Evolutionary conservation across 1,140 invertebrate species (phyloP), one percentile per base, ranked within the genome.

Genomic region (Drosophila tristis): DNA sequence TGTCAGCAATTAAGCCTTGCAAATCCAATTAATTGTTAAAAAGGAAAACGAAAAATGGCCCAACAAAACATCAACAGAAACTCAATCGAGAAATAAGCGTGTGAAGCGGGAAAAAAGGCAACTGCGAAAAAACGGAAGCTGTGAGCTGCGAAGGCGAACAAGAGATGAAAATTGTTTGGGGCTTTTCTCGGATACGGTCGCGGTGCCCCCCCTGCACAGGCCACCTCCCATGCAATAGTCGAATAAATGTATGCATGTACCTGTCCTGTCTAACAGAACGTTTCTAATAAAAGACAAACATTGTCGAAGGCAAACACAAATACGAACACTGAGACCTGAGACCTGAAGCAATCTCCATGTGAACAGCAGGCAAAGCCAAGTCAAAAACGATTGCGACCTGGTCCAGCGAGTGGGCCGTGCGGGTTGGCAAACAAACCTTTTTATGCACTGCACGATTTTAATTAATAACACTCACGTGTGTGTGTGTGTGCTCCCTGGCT

Each of bases 401-500:
- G 26, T 55, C 63, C 50, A 23, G 25, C 4, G 55, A 23, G 31
- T 47, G 26, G n/a, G 25, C 8, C 61, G 15, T 20, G 31, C 26
- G 20, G 44, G 20, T 44, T 49, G 51, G 65, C 70, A 84, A 82
- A 74, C 80, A 81, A 87, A 70, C 79, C 67, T 63, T 84, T 84
- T 90, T 64, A 90, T 90, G 77, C 87, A 75, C 66, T 76, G 82
- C 87, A 90, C 87, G 87, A 90, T 87, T 90, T 90, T 90, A 90
- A 90, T 90, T 90, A 90, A 90, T 90, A 90, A 78, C 79, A 78
- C 81, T 89, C 79, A 77, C n/a, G n/a, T 80, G 78, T 71, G 44
- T 51, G 15, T 53, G 16, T 4, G 23, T 25, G 23, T 9, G 31
- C 9, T 35, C 31, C 5, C 31, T 5, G 31, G 31, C 8, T 35